Evolutionary conservation across 1,140 invertebrate species (phyloP), one percentile per base, ranked within the genome.

Genomic region (Bursaphelenchus mucronatus): DNA sequence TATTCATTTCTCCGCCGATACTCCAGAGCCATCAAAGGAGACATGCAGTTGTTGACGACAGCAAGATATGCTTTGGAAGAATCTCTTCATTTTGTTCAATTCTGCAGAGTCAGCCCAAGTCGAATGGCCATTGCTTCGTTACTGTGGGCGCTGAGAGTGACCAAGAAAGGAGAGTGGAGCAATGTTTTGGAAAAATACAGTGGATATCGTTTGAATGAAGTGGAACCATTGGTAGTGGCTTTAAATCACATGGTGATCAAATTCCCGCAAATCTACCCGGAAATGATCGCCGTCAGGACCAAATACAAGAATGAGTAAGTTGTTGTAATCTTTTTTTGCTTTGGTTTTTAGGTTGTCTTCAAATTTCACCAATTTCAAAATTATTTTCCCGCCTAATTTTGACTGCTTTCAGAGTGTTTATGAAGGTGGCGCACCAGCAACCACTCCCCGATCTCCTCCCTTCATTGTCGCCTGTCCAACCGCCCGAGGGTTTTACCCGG

Each of bases 1-100:
- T 98, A 98, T 82, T 87, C 92, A 74, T 97, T 97, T 85, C 85
- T 97, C 17, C 86, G 95, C 53, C 87, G 95, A 83, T 97, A 93
- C 83, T 91, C 92, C n/a, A 63, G 77, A 84, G 86, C 81, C 15
- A 88, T 88, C 41, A 89, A 90, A 82, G 86, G 90, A 19, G 87
- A 88, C n/a, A 93, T 97, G 90, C 88, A 89, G 46, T 89, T 89
- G 3, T 84, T 97, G 61, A 97, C 94, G 0, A 82, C 97, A 69
- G 92, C 92, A 10, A 87, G 94, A 67, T 98, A 88, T 82, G 90
- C 97, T 76, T 84, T 97, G 70, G 95, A 98, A 83, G 87, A 88
- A 74, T 91, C 90, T 0, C 83, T 97, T 47, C 90, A 96, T 88
- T 91, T 96, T 72, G 95, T 96, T 82, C 83, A 87, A 2, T 88